Conservation (phyloP, 2,888 invertebrate species). For the Catocala sponsa region DNA sequence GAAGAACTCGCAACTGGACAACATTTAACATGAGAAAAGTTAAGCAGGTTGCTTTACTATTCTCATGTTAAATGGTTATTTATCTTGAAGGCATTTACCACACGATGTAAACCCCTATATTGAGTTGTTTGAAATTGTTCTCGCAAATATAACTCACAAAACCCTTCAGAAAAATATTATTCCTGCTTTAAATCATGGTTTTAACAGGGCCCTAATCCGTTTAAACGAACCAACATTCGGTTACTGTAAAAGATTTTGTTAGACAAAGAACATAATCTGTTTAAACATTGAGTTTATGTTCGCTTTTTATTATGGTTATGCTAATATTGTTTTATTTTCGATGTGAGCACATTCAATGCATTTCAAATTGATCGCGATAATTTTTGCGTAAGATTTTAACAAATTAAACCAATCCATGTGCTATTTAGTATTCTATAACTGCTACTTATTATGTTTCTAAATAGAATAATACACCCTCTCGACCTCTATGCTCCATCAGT, state of each 20-base stretch:
- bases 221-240: conserved; percentile 30
- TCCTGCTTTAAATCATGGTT: conserved; percentile 43
- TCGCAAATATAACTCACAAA: neutral
- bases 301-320: neutral
- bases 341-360: no score
- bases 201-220: conserved; percentile 33
- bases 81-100: no score
- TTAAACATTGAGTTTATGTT: conserved; percentile 1
- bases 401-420: no score
- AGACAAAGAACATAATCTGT: conserved; percentile 20
- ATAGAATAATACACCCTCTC: no score
- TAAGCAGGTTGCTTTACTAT: conserved; percentile 13
- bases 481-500: no score
- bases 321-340: no score
- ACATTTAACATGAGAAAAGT: no score
- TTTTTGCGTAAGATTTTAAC: no score
- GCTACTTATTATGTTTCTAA: no score
- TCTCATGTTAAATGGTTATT: neutral
- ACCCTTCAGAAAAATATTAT: conserved; percentile 32
- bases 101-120: no score
- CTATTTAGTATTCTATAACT: no score
- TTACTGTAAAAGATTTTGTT: conserved; percentile 18
- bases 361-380: no score
- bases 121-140: neutral
- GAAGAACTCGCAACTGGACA: conserved; percentile 20